Base-by-base conservation (phyloP, 2,888 invertebrate species). In the Cryptus viduatorius region DNA sequence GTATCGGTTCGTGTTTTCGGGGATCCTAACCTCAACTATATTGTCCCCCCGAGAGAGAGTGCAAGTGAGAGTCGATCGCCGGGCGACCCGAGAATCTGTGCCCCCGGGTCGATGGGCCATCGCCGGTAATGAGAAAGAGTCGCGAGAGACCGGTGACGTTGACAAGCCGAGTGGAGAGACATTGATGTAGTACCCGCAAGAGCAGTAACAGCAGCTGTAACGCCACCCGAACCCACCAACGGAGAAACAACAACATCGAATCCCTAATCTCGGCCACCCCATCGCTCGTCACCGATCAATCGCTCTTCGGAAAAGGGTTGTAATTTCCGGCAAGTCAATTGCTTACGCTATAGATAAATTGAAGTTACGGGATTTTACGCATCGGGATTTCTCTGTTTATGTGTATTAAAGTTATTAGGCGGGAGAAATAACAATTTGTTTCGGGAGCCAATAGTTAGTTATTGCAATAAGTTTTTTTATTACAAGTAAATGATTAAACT, bases 101-200 rank as follows among this genome's bases (percentile, higher is more conserved):
- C 44, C n/a, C 50, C 42, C 83, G 76, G 82, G 81, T 83, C 85
- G 80, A 71, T 83, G 86, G 85, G 87, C 72, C 84, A 84, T 86
- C 19, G 87, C 81, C 64, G 37, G 89, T 90, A 91, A 91, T 90
- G 90, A 91, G 91, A 91, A 91, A 89, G 88, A 90, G 90, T 89
- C 88, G 85, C 87, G 86, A 24, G 56, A 84, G 87, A 69, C 79
- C 76, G 80, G 69, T 90, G 90, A 89, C 89, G 87, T 90, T 90
- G 90, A 90, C 90, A 83, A 87, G 84, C 87, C 82, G 86, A 88
- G 87, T 87, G 76, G 85, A 88, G 89, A 88, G 89, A 90, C 89
- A 88, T 88, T 90, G 90, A 90, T 90, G 89, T 89, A 90, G 89
- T 88, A 86, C 82, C 86, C 86, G 79, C 81, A 83, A 79, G 46